Evolutionary conservation across 2,888 invertebrate genomes (phyloP), one percentile per base, ranked within the genome.

Genomic region (Vanessa cardui): DNA sequence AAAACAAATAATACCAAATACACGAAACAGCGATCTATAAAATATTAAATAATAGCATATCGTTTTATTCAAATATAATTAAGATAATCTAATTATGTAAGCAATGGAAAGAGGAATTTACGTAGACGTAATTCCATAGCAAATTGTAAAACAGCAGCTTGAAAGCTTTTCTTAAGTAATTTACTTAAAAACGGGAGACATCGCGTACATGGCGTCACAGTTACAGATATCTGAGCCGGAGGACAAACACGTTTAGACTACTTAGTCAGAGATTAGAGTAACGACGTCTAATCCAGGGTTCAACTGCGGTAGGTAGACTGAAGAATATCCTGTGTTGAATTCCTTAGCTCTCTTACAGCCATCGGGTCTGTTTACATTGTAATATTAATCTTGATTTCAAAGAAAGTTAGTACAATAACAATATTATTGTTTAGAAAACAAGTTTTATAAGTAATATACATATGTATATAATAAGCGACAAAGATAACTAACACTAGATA

Each of bases 271-370:
- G 72, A 73, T 73, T 73, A 73, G 64, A 82, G 82, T 83, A 54
- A 54, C 54, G 54, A 31, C 77, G 77, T 76, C 76, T 83, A 87
- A 88, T 86, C 88, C 83, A 74, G 82, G 84, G 83, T 80, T 77
- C 77, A 62, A 78, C 85, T 89, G 91, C 89, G 89, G 91, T 91
- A 90, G 91, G 90, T 90, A 81, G 79, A 77, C 83, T 81, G 82
- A 77, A 80, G 76, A 80, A 80, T 83, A 83, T 83, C 82, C 78
- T 75, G 74, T 21, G 52, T 77, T 75, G 75, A 82, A 84, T 82
- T 81, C 82, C 76, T 74, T 80, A 75, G 85, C 83, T 88, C 83
- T 84, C 81, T 83, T 81, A 20, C 12, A 12, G 12, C 21, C 26
- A 21, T 12, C 12, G 9, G 26, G 15, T 21, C 15, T 50, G 50